Evolutionary conservation across 2,888 invertebrate genomes (phyloP).

Genomic region (Xanthostigma xanthostigma): DNA sequence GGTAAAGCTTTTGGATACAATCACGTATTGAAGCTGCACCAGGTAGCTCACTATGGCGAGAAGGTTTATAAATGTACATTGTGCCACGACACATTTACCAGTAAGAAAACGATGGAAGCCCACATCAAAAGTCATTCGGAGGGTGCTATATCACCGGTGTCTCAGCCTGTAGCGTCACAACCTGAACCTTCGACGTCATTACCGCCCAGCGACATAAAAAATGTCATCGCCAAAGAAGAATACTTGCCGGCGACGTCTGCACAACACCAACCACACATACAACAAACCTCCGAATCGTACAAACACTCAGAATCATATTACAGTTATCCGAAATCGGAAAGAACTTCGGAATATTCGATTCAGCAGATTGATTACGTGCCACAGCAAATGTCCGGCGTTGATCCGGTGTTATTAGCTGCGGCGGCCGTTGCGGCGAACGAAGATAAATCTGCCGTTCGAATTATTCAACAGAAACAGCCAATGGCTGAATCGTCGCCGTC

Average conservation of each 20-base stretch:
- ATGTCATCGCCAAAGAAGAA: conserved; percentile 24
- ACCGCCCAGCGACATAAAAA: conserved; percentile 27
- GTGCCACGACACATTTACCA: conserved; percentile 80
- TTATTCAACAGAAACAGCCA: conserved; percentile 2
- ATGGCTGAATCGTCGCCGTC: conserved; percentile 12
- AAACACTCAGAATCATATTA: too few relatives aligned
- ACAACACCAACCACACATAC: conserved; percentile 5
- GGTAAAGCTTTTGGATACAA: conserved; percentile 84
- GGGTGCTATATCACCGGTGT: conserved; percentile 22
- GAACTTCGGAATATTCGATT: background rate
- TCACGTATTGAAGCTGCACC: conserved; percentile 76
- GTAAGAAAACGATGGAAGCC: conserved; percentile 80
- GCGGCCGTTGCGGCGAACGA: conserved; percentile 29
- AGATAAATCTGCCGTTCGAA: conserved; percentile 10
- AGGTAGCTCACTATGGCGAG: conserved; percentile 81
- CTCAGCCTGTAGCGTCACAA: conserved; percentile 22
- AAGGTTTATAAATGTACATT: conserved; percentile 87
- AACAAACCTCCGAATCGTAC: background rate
- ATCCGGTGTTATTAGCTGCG: conserved; percentile 27
- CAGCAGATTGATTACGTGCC: background rate
- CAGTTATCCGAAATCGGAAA: too few relatives aligned
- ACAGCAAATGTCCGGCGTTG: background rate
- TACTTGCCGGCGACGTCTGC: conserved; percentile 5
- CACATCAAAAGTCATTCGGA: conserved; percentile 71
- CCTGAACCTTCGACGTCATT: conserved; percentile 33